Evolutionary conservation across 2,888 invertebrate genomes (phyloP).

Genomic region (Hyposoter dolosus): DNA sequence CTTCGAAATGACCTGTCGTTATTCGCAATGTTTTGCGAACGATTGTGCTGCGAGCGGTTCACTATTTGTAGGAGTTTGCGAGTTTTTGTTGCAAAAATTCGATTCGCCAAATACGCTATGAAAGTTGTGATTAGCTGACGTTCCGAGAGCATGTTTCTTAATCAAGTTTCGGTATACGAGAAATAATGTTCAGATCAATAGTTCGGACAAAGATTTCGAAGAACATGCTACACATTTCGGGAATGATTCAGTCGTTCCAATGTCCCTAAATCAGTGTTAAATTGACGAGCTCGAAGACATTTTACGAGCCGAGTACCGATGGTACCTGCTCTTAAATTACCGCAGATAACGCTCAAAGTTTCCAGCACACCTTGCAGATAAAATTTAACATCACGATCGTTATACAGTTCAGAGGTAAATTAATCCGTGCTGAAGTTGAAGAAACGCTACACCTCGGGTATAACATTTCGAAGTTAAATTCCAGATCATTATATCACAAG

Average conservation of each 20-base stretch:
- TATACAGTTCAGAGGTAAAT: constrained; percentile 17
- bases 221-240: not conserved
- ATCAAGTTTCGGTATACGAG: not conserved
- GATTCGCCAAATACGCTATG: not conserved
- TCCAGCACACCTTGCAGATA: constrained; percentile 6
- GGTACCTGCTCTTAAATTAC: not conserved
- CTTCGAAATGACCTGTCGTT: not conserved
- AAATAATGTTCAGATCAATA: not conserved
- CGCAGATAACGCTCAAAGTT: constrained; percentile 42
- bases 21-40: not conserved
- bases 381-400: constrained; percentile 15
- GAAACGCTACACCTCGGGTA: constrained; percentile 13
- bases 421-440: constrained; percentile 32
- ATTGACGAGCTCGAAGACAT: constrained; percentile 32
- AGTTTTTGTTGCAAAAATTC: not conserved
- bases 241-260: not conserved
- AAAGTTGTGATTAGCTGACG: not conserved
- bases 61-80: not conserved
- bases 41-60: not conserved
- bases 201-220: not conserved
- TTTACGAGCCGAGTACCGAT: constrained; percentile 52
- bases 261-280: not conserved
- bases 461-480: constrained; percentile 4
- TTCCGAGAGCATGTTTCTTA: not conserved
- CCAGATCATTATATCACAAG: constrained; percentile 4